phyloP scores from a whole-genome alignment of 1,140 invertebrate species.

The Euschistus heros region DNA sequence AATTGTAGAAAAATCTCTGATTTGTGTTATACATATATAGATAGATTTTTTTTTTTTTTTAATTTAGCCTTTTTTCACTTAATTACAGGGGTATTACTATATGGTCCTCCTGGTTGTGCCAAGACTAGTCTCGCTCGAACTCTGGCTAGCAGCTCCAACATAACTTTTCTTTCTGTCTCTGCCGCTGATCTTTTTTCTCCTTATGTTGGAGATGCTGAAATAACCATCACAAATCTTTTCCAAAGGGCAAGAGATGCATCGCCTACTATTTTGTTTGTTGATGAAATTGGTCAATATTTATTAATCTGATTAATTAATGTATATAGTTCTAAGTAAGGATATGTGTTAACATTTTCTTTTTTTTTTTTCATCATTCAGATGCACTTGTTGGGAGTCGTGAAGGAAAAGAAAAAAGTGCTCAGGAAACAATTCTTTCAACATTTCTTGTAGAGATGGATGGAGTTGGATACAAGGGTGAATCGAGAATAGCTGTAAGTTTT shows the following conservation, averaged over 20 bases:
- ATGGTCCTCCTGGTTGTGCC: constrained; percentile 65
- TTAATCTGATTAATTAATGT: not conserved
- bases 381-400: constrained; percentile 46
- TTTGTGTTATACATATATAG: not conserved
- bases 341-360: constrained; percentile 11
- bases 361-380: constrained; percentile 38
- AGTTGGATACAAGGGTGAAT: constrained; percentile 35
- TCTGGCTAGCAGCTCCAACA: constrained; percentile 47
- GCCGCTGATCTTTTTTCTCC: constrained; percentile 56
- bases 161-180: constrained; percentile 49
- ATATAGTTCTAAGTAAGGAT: constrained; percentile 13
- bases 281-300: constrained; percentile 51
- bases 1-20: not conserved
- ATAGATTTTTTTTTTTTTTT: too few relatives aligned
- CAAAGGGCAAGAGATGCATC: constrained; percentile 50
- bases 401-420: constrained; percentile 40
- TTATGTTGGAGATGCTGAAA: constrained; percentile 54
- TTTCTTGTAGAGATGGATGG: constrained; percentile 62
- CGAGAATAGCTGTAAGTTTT: not conserved
- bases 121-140: constrained; percentile 61
- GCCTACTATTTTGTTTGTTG: constrained; percentile 61
- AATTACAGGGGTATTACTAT: constrained; percentile 48
- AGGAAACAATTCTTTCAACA: constrained; percentile 51
- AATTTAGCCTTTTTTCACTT: too few relatives aligned
- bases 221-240: constrained; percentile 50